Evolutionary conservation across 2,113 vertebrate genomes (phyloP).

Genomic region (Eira barbara): DNA sequence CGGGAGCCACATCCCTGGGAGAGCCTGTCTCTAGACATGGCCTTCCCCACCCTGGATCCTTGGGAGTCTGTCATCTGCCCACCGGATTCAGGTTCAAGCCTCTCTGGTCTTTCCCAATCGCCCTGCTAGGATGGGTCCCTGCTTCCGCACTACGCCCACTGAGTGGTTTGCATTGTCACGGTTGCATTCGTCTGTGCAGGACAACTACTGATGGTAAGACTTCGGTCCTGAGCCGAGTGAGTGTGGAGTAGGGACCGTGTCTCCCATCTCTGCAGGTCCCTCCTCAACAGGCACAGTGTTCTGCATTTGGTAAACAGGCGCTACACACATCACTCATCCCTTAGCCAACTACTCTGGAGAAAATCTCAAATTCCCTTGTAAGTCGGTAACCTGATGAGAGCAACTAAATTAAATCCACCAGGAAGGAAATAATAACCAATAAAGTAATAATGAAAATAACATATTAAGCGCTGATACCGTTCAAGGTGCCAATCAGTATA

Average conservation of each 20-base stretch:
- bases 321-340: not conserved
- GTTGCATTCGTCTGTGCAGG: not conserved
- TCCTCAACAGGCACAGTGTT: not conserved
- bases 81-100: not conserved
- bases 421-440: not conserved
- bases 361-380: conserved; percentile 17
- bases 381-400: not conserved
- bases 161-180: not conserved
- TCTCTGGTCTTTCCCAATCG: not conserved
- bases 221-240: not conserved
- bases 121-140: too few relatives aligned
- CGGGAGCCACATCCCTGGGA: not conserved
- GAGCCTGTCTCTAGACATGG: not conserved
- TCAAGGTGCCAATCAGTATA: not conserved
- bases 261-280: not conserved
- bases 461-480: not conserved
- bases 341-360: not conserved
- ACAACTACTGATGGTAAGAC: not conserved
- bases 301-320: not conserved
- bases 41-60: not conserved
- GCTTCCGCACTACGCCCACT: not conserved
- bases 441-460: conserved; percentile 31
- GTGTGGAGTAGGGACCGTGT: not conserved
- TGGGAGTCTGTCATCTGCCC: not conserved
- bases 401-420: conserved; percentile 3